Percentiles rank a stretch among this genome's conserved stretches.
Conservation (phyloP, 2,113 vertebrate species). For the Bombycilla garrulus region DNA sequence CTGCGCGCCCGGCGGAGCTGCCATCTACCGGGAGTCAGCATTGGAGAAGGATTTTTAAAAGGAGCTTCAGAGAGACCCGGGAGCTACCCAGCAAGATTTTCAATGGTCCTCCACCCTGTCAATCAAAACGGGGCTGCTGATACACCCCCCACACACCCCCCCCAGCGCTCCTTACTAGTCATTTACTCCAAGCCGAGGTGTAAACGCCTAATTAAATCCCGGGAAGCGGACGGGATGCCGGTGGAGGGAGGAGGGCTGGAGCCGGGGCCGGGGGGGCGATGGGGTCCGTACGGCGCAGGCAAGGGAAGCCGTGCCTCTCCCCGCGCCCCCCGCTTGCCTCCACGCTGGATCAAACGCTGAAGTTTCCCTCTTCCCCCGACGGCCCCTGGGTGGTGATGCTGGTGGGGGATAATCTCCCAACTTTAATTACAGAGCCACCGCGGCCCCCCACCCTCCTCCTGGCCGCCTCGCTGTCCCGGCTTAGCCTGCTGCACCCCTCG, state of each 20-base stretch:
- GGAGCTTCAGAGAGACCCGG: constrained; percentile 74
- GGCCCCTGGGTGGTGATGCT: neutral
- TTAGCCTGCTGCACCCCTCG: neutral
- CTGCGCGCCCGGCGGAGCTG: constrained; percentile 73
- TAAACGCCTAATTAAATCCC: constrained; percentile 60
- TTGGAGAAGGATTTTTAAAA: constrained; percentile 88
- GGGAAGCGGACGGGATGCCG: constrained; percentile 3
- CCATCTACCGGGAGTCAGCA: constrained; percentile 81
- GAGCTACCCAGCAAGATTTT: constrained; percentile 72
- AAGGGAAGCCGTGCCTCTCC: neutral
- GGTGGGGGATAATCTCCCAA: neutral
- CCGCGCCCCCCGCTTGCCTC: neutral
- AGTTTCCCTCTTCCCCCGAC: neutral
- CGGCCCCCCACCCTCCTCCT: neutral
- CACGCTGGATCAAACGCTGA: neutral
- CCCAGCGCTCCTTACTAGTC: constrained; percentile 22
- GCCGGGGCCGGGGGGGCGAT: neutral
- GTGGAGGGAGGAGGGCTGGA: constrained; percentile 6
- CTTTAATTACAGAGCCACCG: neutral
- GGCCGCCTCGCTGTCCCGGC: neutral
- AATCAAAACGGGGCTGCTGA: constrained; percentile 76
- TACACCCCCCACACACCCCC: neutral
- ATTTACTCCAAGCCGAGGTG: constrained; percentile 64
- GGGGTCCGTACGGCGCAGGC: neutral
- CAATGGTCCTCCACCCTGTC: constrained; percentile 80